Conservation (phyloP, 2,797 vertebrate genomes). For the Numenius phaeopus region DNA sequence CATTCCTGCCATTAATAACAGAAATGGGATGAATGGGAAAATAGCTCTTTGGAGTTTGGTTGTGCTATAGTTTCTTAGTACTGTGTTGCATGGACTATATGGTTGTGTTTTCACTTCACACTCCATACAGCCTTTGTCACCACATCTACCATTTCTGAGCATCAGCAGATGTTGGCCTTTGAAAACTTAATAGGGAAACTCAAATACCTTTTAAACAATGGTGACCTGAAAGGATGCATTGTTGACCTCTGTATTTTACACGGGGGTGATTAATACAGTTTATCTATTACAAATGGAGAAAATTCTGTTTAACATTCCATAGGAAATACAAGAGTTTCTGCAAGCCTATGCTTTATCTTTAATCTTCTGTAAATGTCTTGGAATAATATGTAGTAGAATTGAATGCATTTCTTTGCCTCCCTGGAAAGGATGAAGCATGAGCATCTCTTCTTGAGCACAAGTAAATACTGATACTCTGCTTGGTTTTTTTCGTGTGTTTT, state of each 20-base stretch:
- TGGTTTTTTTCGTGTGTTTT: neutral
- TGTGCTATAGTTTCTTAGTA: conserved; percentile 68
- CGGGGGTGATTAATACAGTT: neutral
- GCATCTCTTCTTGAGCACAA: conserved; percentile 1
- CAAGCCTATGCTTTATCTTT: neutral
- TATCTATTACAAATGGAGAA: neutral
- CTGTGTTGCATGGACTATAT: conserved; percentile 81
- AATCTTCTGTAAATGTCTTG: neutral
- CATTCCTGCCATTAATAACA: conserved; percentile 23
- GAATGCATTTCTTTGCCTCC: neutral
- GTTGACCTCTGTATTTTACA: conserved; percentile 62
- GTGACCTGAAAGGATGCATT: conserved; percentile 82
- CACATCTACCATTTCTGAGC: conserved; percentile 81
- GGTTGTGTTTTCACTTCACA: conserved; percentile 78
- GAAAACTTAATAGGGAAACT: conserved; percentile 80
- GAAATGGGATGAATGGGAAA: conserved; percentile 81
- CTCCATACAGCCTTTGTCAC: conserved; percentile 75
- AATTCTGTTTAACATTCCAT: neutral
- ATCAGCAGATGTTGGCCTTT: conserved; percentile 87
- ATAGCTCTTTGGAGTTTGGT: conserved; percentile 70
- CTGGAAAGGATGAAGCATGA: conserved; percentile 5
- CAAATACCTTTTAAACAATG: conserved; percentile 55
- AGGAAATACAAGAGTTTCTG: neutral
- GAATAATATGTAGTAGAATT: neutral
- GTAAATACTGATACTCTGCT: conserved; percentile 19